phyloP scores from a whole-genome alignment of 2,797 vertebrate species.

The Myripristis jacobus region DNA sequence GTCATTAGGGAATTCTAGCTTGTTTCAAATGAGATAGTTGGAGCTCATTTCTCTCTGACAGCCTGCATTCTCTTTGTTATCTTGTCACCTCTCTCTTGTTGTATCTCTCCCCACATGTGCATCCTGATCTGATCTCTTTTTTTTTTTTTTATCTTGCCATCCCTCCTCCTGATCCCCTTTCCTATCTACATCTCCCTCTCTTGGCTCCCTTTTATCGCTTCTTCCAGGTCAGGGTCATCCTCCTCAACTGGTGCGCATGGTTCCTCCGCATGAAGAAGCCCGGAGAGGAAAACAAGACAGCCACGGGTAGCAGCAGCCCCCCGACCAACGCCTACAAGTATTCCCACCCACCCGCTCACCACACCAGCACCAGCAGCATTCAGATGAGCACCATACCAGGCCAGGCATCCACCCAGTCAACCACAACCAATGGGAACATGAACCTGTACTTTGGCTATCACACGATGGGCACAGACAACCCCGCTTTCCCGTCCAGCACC shows the following conservation, averaged over 20 bases:
- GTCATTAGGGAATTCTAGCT: not conserved
- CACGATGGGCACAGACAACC: slow-evolving; percentile 80
- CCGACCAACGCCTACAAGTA: slow-evolving; percentile 71
- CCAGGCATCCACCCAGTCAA: slow-evolving; percentile 81
- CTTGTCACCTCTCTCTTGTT: too few relatives aligned
- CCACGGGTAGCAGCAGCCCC: slow-evolving; percentile 26
- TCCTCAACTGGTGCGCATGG: slow-evolving; percentile 94
- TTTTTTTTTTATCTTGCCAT: not conserved
- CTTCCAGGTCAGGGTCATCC: slow-evolving; percentile 86
- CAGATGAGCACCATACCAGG: slow-evolving; percentile 85
- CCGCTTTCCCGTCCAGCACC: slow-evolving; percentile 80
- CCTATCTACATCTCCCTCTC: not conserved
- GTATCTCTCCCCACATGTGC: not conserved
- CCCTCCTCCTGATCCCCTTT: not conserved
- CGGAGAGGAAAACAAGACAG: slow-evolving; percentile 80
- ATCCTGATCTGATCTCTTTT: not conserved
- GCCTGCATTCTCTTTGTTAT: too few relatives aligned
- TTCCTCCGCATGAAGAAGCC: slow-evolving; percentile 94
- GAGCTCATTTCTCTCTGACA: not conserved
- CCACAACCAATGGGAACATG: slow-evolving; percentile 85
- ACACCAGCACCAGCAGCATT: slow-evolving; percentile 83
- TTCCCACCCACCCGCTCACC: slow-evolving; percentile 77
- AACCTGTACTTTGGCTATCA: slow-evolving; percentile 88
- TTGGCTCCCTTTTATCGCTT: not conserved
- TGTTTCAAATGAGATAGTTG: not conserved